phyloP scores from a whole-genome alignment of 2,113 vertebrate genomes.

The Mungos mungo region DNA sequence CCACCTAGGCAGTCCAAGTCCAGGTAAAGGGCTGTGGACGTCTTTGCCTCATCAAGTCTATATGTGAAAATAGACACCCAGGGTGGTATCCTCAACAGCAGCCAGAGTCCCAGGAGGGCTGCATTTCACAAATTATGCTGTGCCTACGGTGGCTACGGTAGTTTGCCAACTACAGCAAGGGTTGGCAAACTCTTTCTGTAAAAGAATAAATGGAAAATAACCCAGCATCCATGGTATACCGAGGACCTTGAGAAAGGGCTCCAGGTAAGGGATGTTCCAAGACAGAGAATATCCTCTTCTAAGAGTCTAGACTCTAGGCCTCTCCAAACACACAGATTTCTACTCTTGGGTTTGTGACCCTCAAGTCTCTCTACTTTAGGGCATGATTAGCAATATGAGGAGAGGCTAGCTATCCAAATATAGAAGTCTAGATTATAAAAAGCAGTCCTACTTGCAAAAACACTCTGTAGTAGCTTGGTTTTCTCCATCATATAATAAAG shows the following conservation, averaged over 20 bases:
- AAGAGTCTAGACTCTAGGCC: neutral
- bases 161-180: neutral
- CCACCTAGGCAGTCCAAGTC: neutral
- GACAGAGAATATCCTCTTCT: neutral
- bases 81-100: neutral
- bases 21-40: neutral
- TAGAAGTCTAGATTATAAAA: neutral
- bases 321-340: neutral
- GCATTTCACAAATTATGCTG: neutral
- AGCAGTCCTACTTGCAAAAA: neutral
- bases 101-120: neutral
- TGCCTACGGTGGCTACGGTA: neutral
- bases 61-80: neutral
- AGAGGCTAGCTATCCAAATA: neutral
- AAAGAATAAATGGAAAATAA: neutral
- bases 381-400: neutral
- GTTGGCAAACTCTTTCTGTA: neutral
- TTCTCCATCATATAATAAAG: neutral
- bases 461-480: neutral
- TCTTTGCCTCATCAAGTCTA: neutral
- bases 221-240: neutral
- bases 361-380: constrained; percentile 26
- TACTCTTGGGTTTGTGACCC: neutral
- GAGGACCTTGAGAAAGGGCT: neutral
- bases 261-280: neutral